Evolutionary conservation across 2,797 vertebrate genomes (phyloP).

Genomic region (Diglossa cyanea): DNA sequence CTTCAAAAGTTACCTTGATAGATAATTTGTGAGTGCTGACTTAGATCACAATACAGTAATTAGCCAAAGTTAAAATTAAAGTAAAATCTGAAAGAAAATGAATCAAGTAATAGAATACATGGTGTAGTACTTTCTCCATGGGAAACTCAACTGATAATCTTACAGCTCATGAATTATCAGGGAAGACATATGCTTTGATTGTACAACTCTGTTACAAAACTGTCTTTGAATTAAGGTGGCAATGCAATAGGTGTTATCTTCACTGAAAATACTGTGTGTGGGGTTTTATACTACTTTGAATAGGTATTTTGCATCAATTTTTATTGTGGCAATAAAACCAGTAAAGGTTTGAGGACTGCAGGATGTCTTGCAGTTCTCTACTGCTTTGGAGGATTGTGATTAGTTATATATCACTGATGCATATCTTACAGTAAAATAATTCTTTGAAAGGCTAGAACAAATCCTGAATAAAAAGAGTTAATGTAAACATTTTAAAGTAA

Average conservation of each 20-base stretch:
- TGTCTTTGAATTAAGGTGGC: background rate
- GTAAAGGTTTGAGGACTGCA: background rate
- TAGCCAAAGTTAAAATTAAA: constrained; percentile 48
- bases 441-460: background rate
- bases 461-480: background rate
- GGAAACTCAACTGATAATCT: background rate
- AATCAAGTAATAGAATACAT: background rate
- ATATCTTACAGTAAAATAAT: background rate
- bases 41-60: constrained; percentile 41
- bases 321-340: background rate
- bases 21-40: constrained; percentile 29
- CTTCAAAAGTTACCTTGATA: constrained; percentile 48
- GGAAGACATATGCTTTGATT: background rate
- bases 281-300: background rate
- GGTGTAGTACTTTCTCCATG: background rate
- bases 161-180: background rate
- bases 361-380: fast-evolving
- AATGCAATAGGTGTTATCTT: background rate
- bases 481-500: background rate
- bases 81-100: constrained; percentile 39
- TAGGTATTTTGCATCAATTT: background rate
- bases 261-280: background rate
- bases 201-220: background rate
- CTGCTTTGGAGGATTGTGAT: background rate
- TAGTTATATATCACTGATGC: background rate